Percentiles rank a stretch among this genome's conserved stretches.
Evolutionary conservation across 2,797 vertebrate genomes (phyloP).

Genomic region (Takifugu rubripes): DNA sequence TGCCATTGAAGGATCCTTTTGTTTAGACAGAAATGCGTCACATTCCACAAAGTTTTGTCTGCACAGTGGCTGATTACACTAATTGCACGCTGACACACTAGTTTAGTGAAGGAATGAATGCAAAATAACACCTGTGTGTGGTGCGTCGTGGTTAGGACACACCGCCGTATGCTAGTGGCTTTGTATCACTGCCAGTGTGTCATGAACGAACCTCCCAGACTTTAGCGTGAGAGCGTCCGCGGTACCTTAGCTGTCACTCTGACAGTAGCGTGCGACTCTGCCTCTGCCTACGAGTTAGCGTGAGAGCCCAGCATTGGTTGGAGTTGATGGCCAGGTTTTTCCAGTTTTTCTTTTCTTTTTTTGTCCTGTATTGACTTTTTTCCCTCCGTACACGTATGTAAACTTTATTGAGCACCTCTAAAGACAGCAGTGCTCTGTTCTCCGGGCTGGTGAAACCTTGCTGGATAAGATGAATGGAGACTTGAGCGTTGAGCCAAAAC

Average conservation of each 20-base stretch:
- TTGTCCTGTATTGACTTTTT: slow-evolving; percentile 57
- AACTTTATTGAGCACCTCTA: slow-evolving; percentile 51
- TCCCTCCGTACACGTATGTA: slow-evolving; percentile 56
- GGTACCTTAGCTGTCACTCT: slow-evolving; percentile 66
- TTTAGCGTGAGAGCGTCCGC: slow-evolving; percentile 72
- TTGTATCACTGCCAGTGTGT: slow-evolving; percentile 24
- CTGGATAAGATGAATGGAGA: slow-evolving; percentile 14
- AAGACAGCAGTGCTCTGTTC: slow-evolving; percentile 16
- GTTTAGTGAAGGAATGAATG: background rate
- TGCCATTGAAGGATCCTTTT: background rate
- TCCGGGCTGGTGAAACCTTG: slow-evolving; percentile 15
- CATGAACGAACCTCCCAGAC: slow-evolving; percentile 38
- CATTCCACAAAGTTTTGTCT: background rate
- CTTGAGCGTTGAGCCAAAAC: background rate
- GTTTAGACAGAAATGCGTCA: background rate
- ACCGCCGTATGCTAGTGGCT: slow-evolving; percentile 17
- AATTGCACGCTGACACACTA: background rate
- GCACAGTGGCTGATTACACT: background rate
- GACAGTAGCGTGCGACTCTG: slow-evolving; percentile 77
- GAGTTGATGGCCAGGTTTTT: slow-evolving; percentile 81
- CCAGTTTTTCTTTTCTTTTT: slow-evolving; percentile 72
- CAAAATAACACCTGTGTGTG: background rate
- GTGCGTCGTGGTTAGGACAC: background rate
- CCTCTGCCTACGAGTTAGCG: slow-evolving; percentile 72
- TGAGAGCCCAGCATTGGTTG: slow-evolving; percentile 73